Evolutionary conservation across 2,797 vertebrate genomes (phyloP).

Genomic region (Sternotherus odoratus): DNA sequence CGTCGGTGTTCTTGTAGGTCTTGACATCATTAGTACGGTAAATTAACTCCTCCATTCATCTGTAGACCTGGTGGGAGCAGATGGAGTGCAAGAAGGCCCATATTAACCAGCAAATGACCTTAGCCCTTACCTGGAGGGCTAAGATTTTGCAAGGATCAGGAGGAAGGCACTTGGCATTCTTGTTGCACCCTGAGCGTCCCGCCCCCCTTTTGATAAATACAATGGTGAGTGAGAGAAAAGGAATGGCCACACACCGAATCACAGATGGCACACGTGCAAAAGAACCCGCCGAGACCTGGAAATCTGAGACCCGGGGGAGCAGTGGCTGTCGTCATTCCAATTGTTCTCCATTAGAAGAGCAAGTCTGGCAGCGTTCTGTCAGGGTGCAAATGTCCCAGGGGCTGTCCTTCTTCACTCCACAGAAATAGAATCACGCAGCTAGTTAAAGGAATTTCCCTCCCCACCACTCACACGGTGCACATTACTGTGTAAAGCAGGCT

Average conservation of each 20-base stretch:
- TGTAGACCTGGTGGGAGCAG: constrained; percentile 14
- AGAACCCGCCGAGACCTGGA: background rate
- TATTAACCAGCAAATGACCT: constrained; percentile 12
- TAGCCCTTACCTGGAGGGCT: background rate
- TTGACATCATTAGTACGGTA: background rate
- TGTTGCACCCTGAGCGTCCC: background rate
- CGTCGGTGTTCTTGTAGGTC: background rate
- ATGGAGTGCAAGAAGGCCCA: background rate
- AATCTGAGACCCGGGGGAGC: background rate
- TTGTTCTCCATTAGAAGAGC: constrained; percentile 6
- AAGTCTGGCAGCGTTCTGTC: constrained; percentile 20
- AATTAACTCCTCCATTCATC: constrained; percentile 35
- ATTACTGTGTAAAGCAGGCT: constrained; percentile 64
- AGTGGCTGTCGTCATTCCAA: background rate
- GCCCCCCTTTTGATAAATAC: background rate
- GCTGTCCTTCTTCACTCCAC: constrained; percentile 40
- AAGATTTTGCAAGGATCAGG: constrained; percentile 14
- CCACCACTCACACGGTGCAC: constrained; percentile 29
- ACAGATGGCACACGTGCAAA: background rate
- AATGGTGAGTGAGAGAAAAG: constrained; percentile 32
- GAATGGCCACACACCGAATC: background rate
- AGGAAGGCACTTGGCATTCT: constrained; percentile 24
- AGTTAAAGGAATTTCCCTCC: constrained; percentile 35
- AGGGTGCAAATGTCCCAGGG: constrained; percentile 32
- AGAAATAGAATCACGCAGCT: constrained; percentile 27